These are phyloP conservation scores for Saccostrea echinata DNA, from an alignment of 1,140 invertebrate species.

Conservation along the genomic window DNA sequence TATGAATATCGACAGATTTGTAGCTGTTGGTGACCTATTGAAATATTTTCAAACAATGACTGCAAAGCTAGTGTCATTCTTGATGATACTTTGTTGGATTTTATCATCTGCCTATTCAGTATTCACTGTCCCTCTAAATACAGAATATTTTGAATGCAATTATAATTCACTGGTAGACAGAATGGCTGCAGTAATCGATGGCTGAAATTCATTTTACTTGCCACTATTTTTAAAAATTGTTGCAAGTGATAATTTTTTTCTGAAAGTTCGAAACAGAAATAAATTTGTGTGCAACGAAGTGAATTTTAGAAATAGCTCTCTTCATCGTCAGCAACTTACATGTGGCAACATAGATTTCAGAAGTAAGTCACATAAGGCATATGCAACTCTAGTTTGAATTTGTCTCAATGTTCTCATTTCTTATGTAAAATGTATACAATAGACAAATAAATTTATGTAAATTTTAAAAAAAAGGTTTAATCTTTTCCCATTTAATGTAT, in stretches of 20 bases:
- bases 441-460: too few species aligned
- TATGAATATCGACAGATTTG: conserved; percentile 97
- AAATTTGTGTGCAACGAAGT: too few species aligned
- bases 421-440: too few species aligned
- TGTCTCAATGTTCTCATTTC: too few species aligned
- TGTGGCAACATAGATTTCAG: neutral
- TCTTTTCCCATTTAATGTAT: too few species aligned
- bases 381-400: too few species aligned
- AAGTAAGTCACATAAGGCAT: too few species aligned
- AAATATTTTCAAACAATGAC: conserved; percentile 97
- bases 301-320: too few species aligned
- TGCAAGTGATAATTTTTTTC: conserved; percentile 92
- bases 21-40: conserved; percentile 98
- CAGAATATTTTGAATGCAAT: neutral
- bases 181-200: conserved; percentile 82
- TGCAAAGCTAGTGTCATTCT: conserved; percentile 86
- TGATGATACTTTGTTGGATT: conserved; percentile 96
- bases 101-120: conserved; percentile 96
- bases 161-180: conserved; percentile 53
- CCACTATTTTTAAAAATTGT: conserved; percentile 95
- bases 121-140: conserved; percentile 93
- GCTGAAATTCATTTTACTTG: conserved; percentile 95
- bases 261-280: too few species aligned
- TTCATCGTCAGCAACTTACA: too few species aligned
- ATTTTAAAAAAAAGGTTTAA: too few species aligned